phyloP scores from a whole-genome alignment of 2,888 invertebrate genomes.

The Parnassius orleans region DNA sequence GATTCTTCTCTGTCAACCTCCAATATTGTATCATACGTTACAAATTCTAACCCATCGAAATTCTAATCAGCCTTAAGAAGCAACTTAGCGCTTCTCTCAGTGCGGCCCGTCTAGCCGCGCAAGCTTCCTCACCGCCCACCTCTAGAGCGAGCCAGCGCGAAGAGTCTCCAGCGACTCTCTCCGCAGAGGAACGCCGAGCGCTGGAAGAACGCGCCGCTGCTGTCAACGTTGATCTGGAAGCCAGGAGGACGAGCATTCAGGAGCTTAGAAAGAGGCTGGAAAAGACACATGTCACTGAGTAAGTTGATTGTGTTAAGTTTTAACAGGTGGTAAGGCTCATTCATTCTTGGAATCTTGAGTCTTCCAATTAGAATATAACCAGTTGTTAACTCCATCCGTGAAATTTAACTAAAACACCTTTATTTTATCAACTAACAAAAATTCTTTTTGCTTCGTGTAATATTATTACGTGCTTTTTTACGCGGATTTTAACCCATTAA shows the following conservation, averaged over 20 bases:
- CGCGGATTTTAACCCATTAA: no score
- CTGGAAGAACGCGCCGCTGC: conserved; percentile 77
- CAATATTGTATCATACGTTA: no score
- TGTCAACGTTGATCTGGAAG: conserved; percentile 86
- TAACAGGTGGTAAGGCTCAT: no score
- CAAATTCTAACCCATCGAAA: not conserved
- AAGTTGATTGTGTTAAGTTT: conserved; percentile 52
- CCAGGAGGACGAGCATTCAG: conserved; percentile 88
- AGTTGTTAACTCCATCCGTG: no score
- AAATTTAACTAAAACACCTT: no score
- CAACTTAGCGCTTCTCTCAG: conserved; percentile 84
- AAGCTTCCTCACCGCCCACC: conserved; percentile 58
- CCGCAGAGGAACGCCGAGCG: conserved; percentile 76
- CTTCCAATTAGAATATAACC: no score
- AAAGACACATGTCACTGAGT: conserved; percentile 93
- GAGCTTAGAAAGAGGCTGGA: conserved; percentile 90
- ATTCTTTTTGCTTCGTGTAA: no score
- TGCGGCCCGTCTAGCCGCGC: conserved; percentile 69
- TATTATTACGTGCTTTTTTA: no score
- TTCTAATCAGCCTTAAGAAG: conserved; percentile 80
- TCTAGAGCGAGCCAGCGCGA: conserved; percentile 46
- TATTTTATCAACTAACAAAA: no score
- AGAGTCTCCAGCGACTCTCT: conserved; percentile 67
- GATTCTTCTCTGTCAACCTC: no score
- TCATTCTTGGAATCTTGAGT: no score